Evolutionary conservation across 2,888 invertebrate species (phyloP).

Genomic region (Hecatera dysodea): DNA sequence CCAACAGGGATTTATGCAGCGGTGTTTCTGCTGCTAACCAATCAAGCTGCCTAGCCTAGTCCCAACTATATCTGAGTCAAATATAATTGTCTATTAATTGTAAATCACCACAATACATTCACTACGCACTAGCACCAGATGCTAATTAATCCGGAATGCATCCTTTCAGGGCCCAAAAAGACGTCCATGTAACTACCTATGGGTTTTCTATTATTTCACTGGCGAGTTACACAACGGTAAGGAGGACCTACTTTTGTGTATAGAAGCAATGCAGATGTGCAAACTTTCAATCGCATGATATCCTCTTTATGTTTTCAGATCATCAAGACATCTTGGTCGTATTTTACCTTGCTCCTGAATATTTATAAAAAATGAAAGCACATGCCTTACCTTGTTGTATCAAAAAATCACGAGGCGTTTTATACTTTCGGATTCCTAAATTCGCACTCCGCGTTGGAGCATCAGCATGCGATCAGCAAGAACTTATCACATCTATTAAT

Average conservation of each 20-base stretch:
- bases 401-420: neutral
- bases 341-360: slow-evolving; percentile 82
- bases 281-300: neutral
- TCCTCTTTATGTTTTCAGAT: slow-evolving; percentile 70
- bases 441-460: too few species aligned
- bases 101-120: too few species aligned
- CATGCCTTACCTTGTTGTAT: neutral
- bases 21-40: too few species aligned
- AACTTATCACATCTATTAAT: neutral
- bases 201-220: slow-evolving; percentile 83
- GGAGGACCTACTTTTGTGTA: neutral
- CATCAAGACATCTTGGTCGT: slow-evolving; percentile 84
- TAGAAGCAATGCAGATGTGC: neutral
- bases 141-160: neutral
- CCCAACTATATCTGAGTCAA: too few species aligned
- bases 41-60: too few species aligned
- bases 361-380: slow-evolving; percentile 73
- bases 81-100: too few species aligned
- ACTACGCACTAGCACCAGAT: neutral
- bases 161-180: slow-evolving; percentile 77
- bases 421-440: neutral
- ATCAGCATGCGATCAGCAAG: neutral
- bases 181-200: slow-evolving; percentile 81
- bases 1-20: too few species aligned
- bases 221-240: slow-evolving; percentile 81